phyloP scores from a whole-genome alignment of 2,797 vertebrate genomes.

The Mergus octosetaceus region DNA sequence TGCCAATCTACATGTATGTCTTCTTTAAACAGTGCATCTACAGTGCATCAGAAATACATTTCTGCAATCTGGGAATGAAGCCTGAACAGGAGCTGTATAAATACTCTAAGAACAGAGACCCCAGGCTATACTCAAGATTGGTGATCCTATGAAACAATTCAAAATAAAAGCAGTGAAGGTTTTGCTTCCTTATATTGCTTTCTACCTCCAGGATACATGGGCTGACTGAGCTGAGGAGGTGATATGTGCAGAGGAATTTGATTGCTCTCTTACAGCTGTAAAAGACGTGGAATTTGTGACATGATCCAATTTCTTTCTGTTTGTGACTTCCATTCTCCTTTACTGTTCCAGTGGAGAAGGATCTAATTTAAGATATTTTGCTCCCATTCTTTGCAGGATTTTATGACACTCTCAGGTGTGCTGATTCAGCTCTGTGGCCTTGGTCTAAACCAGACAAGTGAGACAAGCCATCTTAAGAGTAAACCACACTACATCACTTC shows the following conservation, averaged over 20 bases:
- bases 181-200: conserved; percentile 4
- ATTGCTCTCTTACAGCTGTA: conserved; percentile 19
- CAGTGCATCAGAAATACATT: background rate
- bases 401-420: conserved; percentile 4
- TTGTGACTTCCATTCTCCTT: conserved; percentile 18
- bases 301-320: background rate
- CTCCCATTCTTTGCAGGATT: background rate
- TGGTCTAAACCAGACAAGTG: background rate
- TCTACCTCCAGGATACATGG: background rate
- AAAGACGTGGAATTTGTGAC: background rate
- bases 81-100: background rate
- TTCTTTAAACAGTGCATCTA: background rate
- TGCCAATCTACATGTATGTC: background rate
- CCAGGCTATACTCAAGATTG: background rate
- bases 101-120: background rate
- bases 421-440: conserved; percentile 14
- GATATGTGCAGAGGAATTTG: background rate
- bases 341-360: background rate
- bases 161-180: background rate
- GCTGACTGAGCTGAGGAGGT: background rate
- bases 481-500: background rate
- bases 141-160: background rate
- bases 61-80: background rate
- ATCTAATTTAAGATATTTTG: conserved; percentile 42
- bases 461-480: background rate